Evolutionary conservation across 2,888 invertebrate genomes (phyloP), one percentile per base, ranked within the genome.

Genomic region (Melinopterus prodromus): DNA sequence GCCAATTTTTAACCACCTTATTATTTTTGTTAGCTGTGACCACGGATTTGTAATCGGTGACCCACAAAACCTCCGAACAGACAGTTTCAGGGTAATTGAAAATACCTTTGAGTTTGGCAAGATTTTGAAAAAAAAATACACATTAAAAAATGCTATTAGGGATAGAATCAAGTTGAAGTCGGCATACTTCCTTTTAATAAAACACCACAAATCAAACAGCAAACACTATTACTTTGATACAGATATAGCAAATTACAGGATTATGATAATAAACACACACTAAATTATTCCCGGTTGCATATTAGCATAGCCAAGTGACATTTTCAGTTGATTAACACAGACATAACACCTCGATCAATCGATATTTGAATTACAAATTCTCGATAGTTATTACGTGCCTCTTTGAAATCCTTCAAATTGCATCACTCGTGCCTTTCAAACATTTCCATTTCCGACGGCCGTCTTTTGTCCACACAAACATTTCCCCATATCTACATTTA

Each of bases 221-320:
- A n/a, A n/a, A n/a, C n/a, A n/a, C n/a, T n/a, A n/a, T n/a, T n/a
- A n/a, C n/a, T n/a, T n/a, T n/a, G n/a, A n/a, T n/a, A n/a, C n/a
- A n/a, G n/a, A n/a, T n/a, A n/a, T n/a, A n/a, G n/a, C 26, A 71
- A 72, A 26, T 14, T 36, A 36, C 16, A 72, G 2, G n/a, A 72
- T 72, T 72, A 72, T 16, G 14, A 15, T 14, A n/a, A 16, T 16
- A 72, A 72, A 36, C n/a, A 72, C 12, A 72, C n/a, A 72, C 36
- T 72, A 72, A 16, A 72, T 72, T 36, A 16, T 72, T 16, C 72
- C 16, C 6, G 35, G n/a, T 53, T 7, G 12, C 72, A 15, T 26
- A 72, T 72, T 72, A 72, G 36, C 72, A 72, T 36, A 72, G 72
- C 16, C 35, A 26, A 26, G 72, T 72, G 35, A 72, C 36, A 26